A percentile compares a stretch with the other conserved stretches of the same genome.
Conservation (phyloP, 2,113 vertebrate species). For the Glaucidium brasilianum region DNA sequence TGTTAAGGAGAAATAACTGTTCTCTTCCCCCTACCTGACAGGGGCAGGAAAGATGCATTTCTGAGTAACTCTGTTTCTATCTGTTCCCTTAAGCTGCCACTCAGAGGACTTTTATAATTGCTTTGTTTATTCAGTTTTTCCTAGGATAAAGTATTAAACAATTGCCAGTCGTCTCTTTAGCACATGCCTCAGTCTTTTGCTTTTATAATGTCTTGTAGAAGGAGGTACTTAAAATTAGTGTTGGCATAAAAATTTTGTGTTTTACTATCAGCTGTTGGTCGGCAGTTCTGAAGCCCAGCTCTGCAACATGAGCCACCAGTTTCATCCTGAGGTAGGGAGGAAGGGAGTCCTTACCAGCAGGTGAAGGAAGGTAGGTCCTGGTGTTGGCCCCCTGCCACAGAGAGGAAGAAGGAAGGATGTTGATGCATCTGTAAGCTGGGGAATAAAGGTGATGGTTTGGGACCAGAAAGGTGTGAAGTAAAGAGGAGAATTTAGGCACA, state of each 20-base stretch:
- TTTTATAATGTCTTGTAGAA: neutral
- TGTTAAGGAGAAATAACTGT: neutral
- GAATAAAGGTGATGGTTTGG: neutral
- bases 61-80: neutral
- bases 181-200: neutral
- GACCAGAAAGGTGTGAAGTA: neutral
- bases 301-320: neutral
- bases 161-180: neutral
- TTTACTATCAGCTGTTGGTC: rapidly evolving
- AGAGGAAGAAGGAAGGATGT: neutral
- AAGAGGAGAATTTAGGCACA: neutral
- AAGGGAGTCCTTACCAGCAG: neutral
- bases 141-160: neutral
- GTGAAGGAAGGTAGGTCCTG: neutral
- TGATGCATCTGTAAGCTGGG: neutral
- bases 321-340: neutral
- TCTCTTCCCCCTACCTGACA: neutral
- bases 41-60: neutral
- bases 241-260: neutral
- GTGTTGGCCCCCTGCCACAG: neutral
- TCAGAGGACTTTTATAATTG: neutral
- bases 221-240: neutral
- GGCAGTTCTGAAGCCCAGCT: neutral
- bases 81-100: neutral
- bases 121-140: neutral